phyloP scores from a whole-genome alignment of 2,113 vertebrate genomes.

The Spermophilus dauricus region DNA sequence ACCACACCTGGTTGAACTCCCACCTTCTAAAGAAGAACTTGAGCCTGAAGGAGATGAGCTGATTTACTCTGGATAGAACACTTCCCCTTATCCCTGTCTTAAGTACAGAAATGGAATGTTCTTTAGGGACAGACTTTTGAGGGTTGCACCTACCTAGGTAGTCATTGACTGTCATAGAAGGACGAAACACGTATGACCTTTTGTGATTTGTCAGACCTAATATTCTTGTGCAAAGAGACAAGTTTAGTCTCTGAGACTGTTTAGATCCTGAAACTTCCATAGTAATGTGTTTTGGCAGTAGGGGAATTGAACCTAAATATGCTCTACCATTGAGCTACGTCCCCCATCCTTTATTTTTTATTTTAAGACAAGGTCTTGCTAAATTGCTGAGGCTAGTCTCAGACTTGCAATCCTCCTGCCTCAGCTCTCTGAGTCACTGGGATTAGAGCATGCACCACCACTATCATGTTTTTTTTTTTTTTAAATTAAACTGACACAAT shows the following conservation, averaged over 20 bases:
- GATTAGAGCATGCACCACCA: no score
- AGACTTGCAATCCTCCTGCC: no score
- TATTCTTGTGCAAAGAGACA: neutral
- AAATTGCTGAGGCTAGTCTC: no score
- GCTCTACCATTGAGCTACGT: no score
- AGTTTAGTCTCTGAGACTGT: neutral
- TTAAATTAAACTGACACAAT: neutral
- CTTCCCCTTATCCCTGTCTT: neutral
- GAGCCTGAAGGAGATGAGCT: neutral
- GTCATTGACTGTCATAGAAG: rapidly evolving
- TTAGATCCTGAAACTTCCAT: neutral
- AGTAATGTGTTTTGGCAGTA: no score
- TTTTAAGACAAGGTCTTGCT: no score
- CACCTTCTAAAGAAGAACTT: neutral
- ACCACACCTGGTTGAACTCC: neutral
- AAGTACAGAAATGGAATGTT: neutral
- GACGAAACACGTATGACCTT: neutral
- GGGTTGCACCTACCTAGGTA: neutral
- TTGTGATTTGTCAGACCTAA: neutral
- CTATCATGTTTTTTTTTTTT: neutral
- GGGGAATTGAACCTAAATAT: no score
- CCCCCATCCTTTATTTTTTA: no score
- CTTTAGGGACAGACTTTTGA: neutral
- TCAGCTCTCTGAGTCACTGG: no score
- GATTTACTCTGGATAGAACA: neutral